phyloP scores from a whole-genome alignment of 2,888 invertebrate species.

The Ganaspis brasiliensis region DNA sequence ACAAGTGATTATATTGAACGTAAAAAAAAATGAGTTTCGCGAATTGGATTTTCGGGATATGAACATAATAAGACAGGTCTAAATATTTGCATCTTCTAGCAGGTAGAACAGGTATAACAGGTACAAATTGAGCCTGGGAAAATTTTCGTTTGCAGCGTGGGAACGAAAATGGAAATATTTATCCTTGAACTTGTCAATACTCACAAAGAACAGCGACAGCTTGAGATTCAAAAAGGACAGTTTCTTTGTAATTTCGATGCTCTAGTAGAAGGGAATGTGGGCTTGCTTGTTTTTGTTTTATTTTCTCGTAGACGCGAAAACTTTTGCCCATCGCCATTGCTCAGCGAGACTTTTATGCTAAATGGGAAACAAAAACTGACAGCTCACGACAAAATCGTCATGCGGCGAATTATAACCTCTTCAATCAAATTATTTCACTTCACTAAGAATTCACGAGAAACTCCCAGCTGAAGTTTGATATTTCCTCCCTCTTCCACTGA shows the following conservation, averaged over 20 bases:
- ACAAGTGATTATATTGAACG: background rate
- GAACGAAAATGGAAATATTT: constrained; percentile 23
- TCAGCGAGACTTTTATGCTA: constrained; percentile 36
- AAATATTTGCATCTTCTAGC: constrained; percentile 12
- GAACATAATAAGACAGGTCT: background rate
- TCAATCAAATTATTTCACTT: background rate
- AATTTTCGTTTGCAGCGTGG: constrained; percentile 13
- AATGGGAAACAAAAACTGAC: constrained; percentile 52
- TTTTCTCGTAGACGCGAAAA: constrained; percentile 94
- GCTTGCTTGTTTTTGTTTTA: constrained; percentile 90
- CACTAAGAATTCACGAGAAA: constrained; percentile 4
- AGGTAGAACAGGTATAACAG: constrained; percentile 1
- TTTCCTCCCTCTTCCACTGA: constrained; percentile 10
- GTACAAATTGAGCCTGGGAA: constrained; percentile 24
- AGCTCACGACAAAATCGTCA: constrained; percentile 38
- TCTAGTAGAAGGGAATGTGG: constrained; percentile 95
- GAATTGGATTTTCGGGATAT: background rate
- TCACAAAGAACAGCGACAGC: constrained; percentile 92
- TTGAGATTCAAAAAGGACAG: constrained; percentile 95
- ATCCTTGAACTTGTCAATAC: constrained; percentile 70
- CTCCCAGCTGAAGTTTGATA: background rate
- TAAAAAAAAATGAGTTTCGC: background rate
- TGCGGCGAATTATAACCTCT: constrained; percentile 20
- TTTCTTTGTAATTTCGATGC: constrained; percentile 92
- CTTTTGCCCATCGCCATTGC: constrained; percentile 97